Conservation (phyloP, 1,140 invertebrate species). For the Heliothis subflexa region DNA sequence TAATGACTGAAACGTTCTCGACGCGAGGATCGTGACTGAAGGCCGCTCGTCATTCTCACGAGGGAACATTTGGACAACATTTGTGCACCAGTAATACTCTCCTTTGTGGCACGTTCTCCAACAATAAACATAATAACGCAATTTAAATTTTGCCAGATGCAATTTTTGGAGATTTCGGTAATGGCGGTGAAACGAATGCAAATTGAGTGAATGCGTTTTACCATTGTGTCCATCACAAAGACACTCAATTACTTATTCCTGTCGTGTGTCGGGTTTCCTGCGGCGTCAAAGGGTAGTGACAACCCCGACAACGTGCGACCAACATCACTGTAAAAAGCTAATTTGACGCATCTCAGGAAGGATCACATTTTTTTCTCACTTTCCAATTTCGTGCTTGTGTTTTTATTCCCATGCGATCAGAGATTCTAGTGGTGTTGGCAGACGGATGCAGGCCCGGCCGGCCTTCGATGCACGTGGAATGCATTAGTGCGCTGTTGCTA, state of each 20-base stretch:
- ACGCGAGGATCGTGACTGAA: conserved; percentile 57
- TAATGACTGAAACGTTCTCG: conserved; percentile 60
- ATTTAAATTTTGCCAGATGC: conserved; percentile 44
- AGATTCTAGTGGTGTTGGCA: conserved; percentile 66
- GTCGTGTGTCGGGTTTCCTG: conserved; percentile 60
- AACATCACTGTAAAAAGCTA: conserved; percentile 65
- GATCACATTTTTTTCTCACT: conserved; percentile 62
- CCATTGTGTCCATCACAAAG: conserved; percentile 9
- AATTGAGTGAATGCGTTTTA: not conserved
- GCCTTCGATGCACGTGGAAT: conserved; percentile 72
- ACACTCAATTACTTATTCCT: conserved; percentile 61
- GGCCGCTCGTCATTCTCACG: conserved; percentile 54
- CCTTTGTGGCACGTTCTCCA: conserved; percentile 52
- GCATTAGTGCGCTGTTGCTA: conserved; percentile 64
- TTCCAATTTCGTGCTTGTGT: conserved; percentile 60
- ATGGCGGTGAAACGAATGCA: conserved; percentile 10
- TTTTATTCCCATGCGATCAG: conserved; percentile 63
- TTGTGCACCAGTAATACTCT: conserved; percentile 46
- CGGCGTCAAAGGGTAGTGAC: conserved; percentile 61
- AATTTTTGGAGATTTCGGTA: conserved; percentile 44
- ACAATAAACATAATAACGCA: conserved; percentile 57
- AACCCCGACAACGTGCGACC: conserved; percentile 55
- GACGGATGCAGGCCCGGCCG: conserved; percentile 66
- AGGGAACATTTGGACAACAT: conserved; percentile 58
- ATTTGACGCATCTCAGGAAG: conserved; percentile 67